Evolutionary conservation across 2,797 vertebrate species (phyloP), one percentile per base, ranked within the genome.

Genomic region (Galaxias olidus): DNA sequence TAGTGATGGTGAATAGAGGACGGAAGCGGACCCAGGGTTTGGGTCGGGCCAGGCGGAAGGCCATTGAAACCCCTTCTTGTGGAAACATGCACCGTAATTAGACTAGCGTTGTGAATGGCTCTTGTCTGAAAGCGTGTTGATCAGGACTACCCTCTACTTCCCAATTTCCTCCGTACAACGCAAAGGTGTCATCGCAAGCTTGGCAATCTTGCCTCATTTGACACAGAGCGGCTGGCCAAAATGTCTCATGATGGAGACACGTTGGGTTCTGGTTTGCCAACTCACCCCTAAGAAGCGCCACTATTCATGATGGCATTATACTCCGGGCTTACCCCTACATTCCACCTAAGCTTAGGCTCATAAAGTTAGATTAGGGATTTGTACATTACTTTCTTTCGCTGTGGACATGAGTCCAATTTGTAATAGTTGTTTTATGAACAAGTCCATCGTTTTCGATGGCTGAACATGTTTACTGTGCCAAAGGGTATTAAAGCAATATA

Each of bases 1-100:
- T 87, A 90, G 82, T 63, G 56, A 56, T 57, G 30, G 63, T 85
- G 77, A 89, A 84, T 84, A 79, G 77, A 79, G 72, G 54, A 61
- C 71, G 75, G 83, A 87, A 89, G 74, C 68, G 53, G 67, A 69
- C 66, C 59, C 9, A 47, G 52, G 64, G 43, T 74, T 45, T 57
- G 69, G 60, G 73, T 67, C 43, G 59, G 62, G 63, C 50, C 59
- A 20, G 68, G 76, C 52, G 17, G 66, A 77, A 82, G 15, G 73
- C 71, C 65, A 74, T 84, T 87, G 59, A 76, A 77, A 77, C 65
- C 64, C 70, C 52, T 63, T 83, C 73, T 69, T 81, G 77, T 88
- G 80, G 80, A 87, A 88, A 88, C 71, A 66, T 82, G 72, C 69
- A 61, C 63, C 67, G 54, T 73, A 79, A 59, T 79, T 71, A 64